Base-by-base conservation (phyloP, 2,797 vertebrate genomes). In the Chanos chanos region DNA sequence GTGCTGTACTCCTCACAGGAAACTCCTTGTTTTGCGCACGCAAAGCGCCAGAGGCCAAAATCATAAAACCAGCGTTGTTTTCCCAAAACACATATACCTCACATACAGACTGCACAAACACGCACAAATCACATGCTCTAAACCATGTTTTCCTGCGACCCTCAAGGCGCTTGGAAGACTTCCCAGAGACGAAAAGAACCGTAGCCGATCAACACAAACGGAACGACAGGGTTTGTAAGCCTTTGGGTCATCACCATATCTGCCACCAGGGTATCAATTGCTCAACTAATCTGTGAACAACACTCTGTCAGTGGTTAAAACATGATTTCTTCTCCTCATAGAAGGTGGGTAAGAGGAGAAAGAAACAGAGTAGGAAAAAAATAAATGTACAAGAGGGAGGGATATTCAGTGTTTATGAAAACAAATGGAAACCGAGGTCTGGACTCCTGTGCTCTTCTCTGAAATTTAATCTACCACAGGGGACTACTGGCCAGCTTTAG, bases 381-480 rank as follows among this genome's bases (percentile, higher is more conserved):
- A 8, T n/a, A n/a, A n/a, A n/a, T n/a, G 37, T 58, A 50, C 65
- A 63, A 37, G 36, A 61, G 47, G 44, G 28, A 63, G 45, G 34
- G 54, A 55, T 60, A 59, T 48, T 63, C 44, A 16, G 13, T 56
- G 40, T 64, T 56, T 51, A 44, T 51, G 24, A 47, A 66, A 66
- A 61, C 19, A 67, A 28, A 25, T 24, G 53, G 51, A 62, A 43
- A 19, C 21, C 9, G 33, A 37, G 49, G 63, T 55, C 59, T 60
- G 25, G 36, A 59, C 43, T 56, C 19, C 10, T 15, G 48, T 44
- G 55, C 25, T 59, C 15, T 25, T 44, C 21, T 6, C 19, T 45
- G 39, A 60, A 63, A 64, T 50, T 41, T 16, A 52, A 56, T 59
- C 53, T 22, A 50, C 66, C 59, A 55, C 41, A 40, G 54, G 66